These are phyloP conservation scores for Centropus bengalensis DNA, from an alignment of 2,113 vertebrate genomes.

Conservation along the genomic window DNA sequence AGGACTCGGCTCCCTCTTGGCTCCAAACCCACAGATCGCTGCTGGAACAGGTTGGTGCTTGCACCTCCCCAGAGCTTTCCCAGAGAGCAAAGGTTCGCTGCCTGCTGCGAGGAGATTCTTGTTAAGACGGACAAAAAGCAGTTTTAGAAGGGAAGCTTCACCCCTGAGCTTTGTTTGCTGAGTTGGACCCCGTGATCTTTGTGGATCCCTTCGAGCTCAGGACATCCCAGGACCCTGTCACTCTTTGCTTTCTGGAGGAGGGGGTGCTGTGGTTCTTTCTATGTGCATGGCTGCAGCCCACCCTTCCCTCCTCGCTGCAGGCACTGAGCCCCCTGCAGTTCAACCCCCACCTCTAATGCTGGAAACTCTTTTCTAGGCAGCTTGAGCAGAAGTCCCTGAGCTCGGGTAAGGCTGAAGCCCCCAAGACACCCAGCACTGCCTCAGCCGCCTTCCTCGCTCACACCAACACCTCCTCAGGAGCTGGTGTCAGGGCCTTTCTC, in stretches of 20 bases:
- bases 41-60: neutral
- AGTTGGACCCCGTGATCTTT: no score
- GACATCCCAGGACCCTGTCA: neutral
- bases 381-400: neutral
- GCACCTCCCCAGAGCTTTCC: neutral
- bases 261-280: neutral
- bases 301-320: neutral
- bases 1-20: neutral
- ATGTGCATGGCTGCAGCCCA: neutral
- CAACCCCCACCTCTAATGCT: accelerated
- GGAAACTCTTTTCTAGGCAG: neutral
- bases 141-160: neutral
- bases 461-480: neutral
- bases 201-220: no score
- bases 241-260: neutral
- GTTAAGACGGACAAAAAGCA: neutral
- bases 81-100: neutral
- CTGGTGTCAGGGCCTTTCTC: neutral
- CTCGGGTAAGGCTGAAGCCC: neutral
- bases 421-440: accelerated
- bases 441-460: neutral
- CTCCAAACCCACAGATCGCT: neutral
- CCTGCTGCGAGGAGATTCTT: neutral
- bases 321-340: neutral
- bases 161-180: neutral